These are phyloP conservation scores for Heliconius ethilla DNA, from an alignment of 2,888 invertebrate genomes.

Conservation along the genomic window DNA sequence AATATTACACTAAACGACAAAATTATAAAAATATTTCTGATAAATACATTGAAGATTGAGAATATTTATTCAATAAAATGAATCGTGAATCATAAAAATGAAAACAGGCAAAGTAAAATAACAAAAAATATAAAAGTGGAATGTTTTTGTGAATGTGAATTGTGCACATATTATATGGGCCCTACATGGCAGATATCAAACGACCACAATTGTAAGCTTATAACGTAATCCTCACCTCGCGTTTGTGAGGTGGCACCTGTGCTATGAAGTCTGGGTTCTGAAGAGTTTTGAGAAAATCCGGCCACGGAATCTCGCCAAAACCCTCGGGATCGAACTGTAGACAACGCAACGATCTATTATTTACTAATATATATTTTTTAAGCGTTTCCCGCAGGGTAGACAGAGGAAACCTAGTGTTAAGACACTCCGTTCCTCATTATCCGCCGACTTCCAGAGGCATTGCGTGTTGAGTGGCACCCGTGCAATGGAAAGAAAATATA, in stretches of 20 bases:
- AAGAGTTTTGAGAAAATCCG: conserved; percentile 90
- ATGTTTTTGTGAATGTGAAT: background rate
- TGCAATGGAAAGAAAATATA: no score
- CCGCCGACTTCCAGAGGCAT: no score
- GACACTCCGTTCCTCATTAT: no score
- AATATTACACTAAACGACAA: background rate
- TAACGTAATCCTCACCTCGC: conserved; percentile 78
- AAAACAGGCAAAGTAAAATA: background rate
- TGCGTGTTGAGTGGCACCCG: no score
- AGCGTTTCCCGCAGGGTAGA: no score
- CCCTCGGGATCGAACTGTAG: conserved; percentile 94
- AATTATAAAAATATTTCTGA: background rate
- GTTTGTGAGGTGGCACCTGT: conserved; percentile 88
- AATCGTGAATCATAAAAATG: background rate
- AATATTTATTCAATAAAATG: background rate
- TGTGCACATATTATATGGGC: background rate
- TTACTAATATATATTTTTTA: background rate
- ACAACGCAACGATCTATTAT: conserved; percentile 43
- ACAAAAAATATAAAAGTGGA: background rate
- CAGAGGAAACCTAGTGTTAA: no score
- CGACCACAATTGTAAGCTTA: background rate
- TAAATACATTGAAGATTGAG: background rate
- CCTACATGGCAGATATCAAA: background rate
- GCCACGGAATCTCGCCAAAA: conserved; percentile 94
- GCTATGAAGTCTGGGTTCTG: conserved; percentile 89